Evolutionary conservation across 2,797 vertebrate genomes (phyloP).

Genomic region (Luscinia megarhynchos): DNA sequence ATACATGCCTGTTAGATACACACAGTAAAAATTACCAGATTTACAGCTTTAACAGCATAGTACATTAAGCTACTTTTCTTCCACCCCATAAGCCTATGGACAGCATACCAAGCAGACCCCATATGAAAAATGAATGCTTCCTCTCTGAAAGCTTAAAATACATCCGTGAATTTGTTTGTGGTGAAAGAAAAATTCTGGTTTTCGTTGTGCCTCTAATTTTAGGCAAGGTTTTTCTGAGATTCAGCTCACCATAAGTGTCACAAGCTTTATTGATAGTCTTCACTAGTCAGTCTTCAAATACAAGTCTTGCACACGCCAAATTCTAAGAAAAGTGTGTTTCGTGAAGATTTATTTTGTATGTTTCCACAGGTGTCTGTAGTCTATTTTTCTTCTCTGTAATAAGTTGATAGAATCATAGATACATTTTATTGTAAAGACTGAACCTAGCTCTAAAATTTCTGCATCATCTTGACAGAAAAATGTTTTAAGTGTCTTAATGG

Average conservation of each 20-base stretch:
- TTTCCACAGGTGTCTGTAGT: neutral
- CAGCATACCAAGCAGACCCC: neutral
- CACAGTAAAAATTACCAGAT: neutral
- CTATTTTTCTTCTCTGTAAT: neutral
- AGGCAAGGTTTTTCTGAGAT: neutral
- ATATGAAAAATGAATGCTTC: neutral
- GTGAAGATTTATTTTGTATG: neutral
- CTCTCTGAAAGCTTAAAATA: neutral
- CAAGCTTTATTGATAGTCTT: neutral
- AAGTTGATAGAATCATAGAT: neutral
- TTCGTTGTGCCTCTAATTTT: neutral
- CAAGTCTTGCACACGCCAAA: rapidly evolving
- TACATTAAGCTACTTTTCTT: neutral
- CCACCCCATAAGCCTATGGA: neutral
- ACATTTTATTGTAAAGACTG: neutral
- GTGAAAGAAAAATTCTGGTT: neutral
- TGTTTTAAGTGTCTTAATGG: neutral
- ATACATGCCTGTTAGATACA: neutral
- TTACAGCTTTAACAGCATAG: neutral
- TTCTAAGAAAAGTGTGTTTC: neutral
- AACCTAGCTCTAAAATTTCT: neutral
- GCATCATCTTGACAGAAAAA: neutral
- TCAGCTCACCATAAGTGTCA: neutral
- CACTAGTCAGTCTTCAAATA: neutral
- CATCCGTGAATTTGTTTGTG: neutral